A percentile compares a stretch with the other conserved stretches of the same genome.
These are phyloP conservation scores for Sebastes paucispinis DNA, from an alignment of 2,797 vertebrate genomes.

Conservation along the genomic window DNA sequence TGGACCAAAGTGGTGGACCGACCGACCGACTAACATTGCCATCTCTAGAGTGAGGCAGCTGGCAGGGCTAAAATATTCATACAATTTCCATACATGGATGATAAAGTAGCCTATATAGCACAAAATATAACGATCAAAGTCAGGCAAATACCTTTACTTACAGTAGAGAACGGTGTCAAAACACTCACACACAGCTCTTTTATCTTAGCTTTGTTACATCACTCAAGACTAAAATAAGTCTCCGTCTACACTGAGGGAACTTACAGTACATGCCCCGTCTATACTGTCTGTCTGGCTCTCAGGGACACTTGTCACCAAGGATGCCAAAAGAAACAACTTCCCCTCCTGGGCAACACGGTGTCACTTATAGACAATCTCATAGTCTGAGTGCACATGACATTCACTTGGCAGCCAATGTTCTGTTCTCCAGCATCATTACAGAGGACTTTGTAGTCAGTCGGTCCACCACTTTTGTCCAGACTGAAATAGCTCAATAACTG, in stretches of 20 bases:
- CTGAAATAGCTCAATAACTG: no score
- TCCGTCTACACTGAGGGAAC: not conserved
- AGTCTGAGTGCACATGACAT: not conserved
- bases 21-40: not conserved
- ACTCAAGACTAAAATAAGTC: not conserved
- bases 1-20: not conserved
- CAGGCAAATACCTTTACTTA: not conserved
- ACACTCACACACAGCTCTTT: not conserved
- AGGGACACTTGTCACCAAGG: conserved; percentile 23
- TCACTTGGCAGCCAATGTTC: not conserved
- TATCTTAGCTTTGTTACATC: not conserved
- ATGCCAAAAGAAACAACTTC: conserved; percentile 1
- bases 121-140: not conserved
- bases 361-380: conserved; percentile 27
- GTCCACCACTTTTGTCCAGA: not conserved
- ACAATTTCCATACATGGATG: not conserved
- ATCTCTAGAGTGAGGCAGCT: not conserved
- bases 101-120: not conserved
- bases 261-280: conserved; percentile 11
- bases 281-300: conserved; percentile 7
- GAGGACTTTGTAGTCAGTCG: not conserved
- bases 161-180: not conserved
- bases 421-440: not conserved
- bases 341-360: not conserved
- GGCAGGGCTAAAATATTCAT: not conserved